Percentiles rank a stretch among this genome's conserved stretches.
Evolutionary conservation across 2,888 invertebrate genomes (phyloP).

Genomic region (Volucella bombylans): DNA sequence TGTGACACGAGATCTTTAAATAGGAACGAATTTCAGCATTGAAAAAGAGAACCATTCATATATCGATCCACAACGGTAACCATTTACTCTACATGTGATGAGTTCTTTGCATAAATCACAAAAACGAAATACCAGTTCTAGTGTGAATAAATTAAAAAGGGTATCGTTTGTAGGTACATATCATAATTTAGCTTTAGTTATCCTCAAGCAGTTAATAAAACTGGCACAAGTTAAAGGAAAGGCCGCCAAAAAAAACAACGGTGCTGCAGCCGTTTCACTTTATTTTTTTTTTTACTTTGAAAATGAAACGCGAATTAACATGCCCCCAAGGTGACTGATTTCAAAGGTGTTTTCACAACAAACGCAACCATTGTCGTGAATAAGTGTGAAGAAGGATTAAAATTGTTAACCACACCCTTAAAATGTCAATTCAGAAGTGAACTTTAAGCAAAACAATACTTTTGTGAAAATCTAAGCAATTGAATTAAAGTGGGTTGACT

Average conservation of each 20-base stretch:
- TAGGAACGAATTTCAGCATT: too few species aligned
- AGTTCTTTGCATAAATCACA: too few species aligned
- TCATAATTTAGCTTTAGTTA: slow-evolving; percentile 54
- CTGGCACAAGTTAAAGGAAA: neutral
- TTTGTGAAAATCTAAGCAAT: too few species aligned
- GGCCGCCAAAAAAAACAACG: too few species aligned
- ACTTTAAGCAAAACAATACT: too few species aligned
- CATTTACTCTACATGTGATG: too few species aligned
- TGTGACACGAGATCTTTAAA: too few species aligned
- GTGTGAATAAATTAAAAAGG: slow-evolving; percentile 4
- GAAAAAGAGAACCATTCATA: too few species aligned
- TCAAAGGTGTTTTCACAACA: slow-evolving; percentile 1
- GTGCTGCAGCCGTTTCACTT: too few species aligned
- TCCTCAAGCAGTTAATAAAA: slow-evolving; percentile 46
- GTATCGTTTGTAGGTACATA: slow-evolving; percentile 18
- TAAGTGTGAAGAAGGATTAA: neutral
- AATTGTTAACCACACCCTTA: slow-evolving; percentile 3
- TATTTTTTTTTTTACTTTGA: neutral
- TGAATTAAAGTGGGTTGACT: too few species aligned
- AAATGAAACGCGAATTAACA: slow-evolving; percentile 30
- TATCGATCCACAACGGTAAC: too few species aligned
- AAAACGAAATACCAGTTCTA: too few species aligned
- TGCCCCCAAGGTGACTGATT: slow-evolving; percentile 9
- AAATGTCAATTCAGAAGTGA: slow-evolving; percentile 7
- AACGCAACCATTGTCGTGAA: slow-evolving; percentile 8